Conservation (phyloP, 2,113 vertebrate species). For the Podarcis cretensis region DNA sequence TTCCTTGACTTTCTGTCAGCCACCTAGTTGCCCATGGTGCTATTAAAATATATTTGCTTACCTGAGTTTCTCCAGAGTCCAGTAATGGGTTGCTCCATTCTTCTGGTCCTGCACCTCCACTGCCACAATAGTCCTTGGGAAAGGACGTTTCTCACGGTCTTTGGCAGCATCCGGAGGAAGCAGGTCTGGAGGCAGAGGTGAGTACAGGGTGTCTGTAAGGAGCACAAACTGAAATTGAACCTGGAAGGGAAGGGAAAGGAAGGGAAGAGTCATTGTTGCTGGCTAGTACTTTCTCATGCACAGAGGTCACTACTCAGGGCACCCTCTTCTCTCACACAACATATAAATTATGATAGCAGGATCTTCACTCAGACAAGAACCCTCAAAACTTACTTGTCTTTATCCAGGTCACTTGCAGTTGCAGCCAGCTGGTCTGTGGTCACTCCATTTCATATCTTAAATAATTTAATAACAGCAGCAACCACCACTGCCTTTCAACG, state of each 20-base stretch:
- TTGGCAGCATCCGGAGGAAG: constrained; percentile 86
- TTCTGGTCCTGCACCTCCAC: constrained; percentile 98
- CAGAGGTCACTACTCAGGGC: neutral
- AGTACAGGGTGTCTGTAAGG: constrained; percentile 95
- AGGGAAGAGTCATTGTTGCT: neutral
- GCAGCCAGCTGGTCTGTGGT: neutral
- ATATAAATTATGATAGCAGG: neutral
- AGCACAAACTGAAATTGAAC: constrained; percentile 99
- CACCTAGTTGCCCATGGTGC: accelerated
- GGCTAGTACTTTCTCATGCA: neutral
- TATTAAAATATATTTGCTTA: constrained; percentile 26
- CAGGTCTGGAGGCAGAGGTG: constrained; percentile 91
- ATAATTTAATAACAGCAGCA: too few relatives aligned
- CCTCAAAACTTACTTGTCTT: neutral
- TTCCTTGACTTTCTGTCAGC: neutral
- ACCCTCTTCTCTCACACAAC: neutral
- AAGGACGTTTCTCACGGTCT: constrained; percentile 88
- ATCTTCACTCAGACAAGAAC: neutral
- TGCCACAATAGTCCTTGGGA: constrained; percentile 94
- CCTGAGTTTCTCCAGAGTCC: constrained; percentile 98
- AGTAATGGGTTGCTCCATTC: constrained; percentile 96
- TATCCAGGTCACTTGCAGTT: neutral
- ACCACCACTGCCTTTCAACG: too few relatives aligned
- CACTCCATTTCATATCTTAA: neutral
- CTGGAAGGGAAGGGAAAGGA: constrained; percentile 67